Base-by-base conservation (phyloP, 2,888 invertebrate species). In the Therioaphis trifolii region DNA sequence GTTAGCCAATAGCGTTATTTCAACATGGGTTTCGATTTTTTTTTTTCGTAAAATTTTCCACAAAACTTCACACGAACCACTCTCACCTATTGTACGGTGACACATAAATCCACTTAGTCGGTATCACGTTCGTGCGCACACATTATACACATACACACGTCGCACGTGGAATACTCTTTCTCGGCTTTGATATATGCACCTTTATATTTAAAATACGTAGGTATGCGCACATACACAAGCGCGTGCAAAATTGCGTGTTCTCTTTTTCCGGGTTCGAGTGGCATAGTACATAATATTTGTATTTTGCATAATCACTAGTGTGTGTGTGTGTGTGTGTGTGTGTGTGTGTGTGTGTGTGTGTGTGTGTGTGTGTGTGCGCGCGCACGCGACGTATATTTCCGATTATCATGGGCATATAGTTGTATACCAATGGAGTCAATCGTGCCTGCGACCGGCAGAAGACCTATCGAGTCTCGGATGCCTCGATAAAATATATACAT, bases 231-330 rank as follows among this genome's bases (percentile, higher is more conserved):
- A 5, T 52, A n/a, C n/a, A n/a, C 3, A n/a, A 3, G 18, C 5
- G 18, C 46, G 46, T 49, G 2, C 15, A 14, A 5, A 14, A 18
- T 18, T 21, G 55, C 5, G 24, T 58, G 58, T 58, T 58, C 43
- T 18, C 24, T 76, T 76, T 61, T 61, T 76, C 75, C 75, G 24
- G 75, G 43, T 76, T 61, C 43, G 35, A 58, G 58, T 58, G 43
- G 58, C 75, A 75, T 43, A 74, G n/a, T n/a, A n/a, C n/a, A n/a
- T n/a, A n/a, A n/a, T n/a, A n/a, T n/a, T n/a, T 74, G 55, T 74
- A 61, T 76, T 76, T 76, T 76, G 75, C 75, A 76, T 76, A 61
- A 76, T 43, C 14, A 27, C 27, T n/a, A n/a, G n/a, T n/a, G n/a
- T n/a, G n/a, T n/a, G n/a, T n/a, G n/a, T n/a, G n/a, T n/a, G n/a